phyloP scores from a whole-genome alignment of 2,113 vertebrate genomes.

The Etheostoma cragini region DNA sequence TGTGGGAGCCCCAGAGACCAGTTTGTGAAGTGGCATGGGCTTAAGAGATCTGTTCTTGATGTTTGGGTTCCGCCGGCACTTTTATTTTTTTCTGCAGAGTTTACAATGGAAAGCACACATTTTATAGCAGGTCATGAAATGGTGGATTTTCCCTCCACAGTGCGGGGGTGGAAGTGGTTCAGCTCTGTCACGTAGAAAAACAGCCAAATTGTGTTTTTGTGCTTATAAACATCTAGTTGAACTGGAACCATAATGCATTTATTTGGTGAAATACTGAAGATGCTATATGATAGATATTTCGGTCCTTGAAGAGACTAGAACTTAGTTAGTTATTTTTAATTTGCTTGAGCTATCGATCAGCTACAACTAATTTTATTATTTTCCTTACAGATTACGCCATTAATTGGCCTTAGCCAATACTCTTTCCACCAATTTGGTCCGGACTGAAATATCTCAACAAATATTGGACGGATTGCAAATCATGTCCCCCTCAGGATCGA shows the following conservation, averaged over 20 bases:
- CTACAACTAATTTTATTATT: not conserved
- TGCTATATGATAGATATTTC: not conserved
- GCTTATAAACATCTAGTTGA: not conserved
- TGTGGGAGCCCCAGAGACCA: conserved; percentile 14
- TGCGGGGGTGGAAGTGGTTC: not conserved
- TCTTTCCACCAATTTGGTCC: too few species aligned
- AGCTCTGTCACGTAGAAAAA: not conserved
- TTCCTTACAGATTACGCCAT: not conserved
- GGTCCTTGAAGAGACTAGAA: not conserved
- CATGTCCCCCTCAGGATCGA: not conserved
- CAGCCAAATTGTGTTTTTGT: not conserved
- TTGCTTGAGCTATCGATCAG: not conserved
- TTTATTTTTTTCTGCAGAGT: not conserved
- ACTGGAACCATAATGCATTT: not conserved
- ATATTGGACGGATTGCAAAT: not conserved
- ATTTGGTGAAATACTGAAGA: not conserved
- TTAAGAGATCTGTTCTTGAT: conserved; percentile 27
- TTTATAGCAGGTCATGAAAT: conserved; percentile 20
- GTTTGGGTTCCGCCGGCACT: conserved; percentile 30
- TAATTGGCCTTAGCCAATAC: too few species aligned
- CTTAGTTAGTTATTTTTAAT: not conserved
- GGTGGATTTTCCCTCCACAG: conserved; percentile 13
- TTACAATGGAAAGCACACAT: conserved; percentile 20
- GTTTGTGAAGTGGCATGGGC: conserved; percentile 9
- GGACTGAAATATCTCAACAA: not conserved